Conservation (phyloP, 2,797 vertebrate genomes). For the Dromococcyx pavoninus region DNA sequence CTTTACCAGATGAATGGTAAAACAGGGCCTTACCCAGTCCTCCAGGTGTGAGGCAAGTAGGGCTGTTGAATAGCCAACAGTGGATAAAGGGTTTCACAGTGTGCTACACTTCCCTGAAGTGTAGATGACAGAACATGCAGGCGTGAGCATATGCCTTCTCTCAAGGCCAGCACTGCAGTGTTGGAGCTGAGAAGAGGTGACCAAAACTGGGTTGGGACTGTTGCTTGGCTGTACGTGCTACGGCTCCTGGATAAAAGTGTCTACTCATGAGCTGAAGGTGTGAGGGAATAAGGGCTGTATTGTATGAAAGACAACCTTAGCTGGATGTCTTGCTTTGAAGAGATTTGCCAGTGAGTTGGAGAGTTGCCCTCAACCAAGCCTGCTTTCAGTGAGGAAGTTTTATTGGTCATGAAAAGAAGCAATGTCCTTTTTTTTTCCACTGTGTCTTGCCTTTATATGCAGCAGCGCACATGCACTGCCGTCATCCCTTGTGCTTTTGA, state of each 20-base stretch:
- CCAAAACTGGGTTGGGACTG: background rate
- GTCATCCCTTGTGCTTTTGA: background rate
- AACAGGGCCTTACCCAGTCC: background rate
- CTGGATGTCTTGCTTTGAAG: slow-evolving; percentile 28
- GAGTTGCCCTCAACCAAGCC: background rate
- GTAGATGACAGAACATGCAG: rapidly evolving
- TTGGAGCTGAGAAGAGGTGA: rapidly evolving
- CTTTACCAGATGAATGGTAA: background rate
- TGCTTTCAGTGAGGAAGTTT: background rate
- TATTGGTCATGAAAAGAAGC: slow-evolving; percentile 26
- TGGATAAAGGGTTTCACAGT: background rate
- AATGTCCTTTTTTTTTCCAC: background rate
- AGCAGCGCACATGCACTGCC: background rate
- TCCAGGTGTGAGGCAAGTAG: rapidly evolving
- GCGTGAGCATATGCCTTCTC: rapidly evolving
- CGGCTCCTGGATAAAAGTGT: background rate
- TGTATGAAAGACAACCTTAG: slow-evolving; percentile 1
- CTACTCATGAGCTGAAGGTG: background rate
- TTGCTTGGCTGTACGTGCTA: rapidly evolving
- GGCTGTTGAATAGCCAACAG: background rate
- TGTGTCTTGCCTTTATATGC: background rate
- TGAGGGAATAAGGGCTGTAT: background rate
- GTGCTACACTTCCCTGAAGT: background rate
- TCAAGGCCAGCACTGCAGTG: background rate
- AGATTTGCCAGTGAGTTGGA: slow-evolving; percentile 25